Base-by-base conservation (phyloP, 2,113 vertebrate genomes). In the Eulemur rufifrons region DNA sequence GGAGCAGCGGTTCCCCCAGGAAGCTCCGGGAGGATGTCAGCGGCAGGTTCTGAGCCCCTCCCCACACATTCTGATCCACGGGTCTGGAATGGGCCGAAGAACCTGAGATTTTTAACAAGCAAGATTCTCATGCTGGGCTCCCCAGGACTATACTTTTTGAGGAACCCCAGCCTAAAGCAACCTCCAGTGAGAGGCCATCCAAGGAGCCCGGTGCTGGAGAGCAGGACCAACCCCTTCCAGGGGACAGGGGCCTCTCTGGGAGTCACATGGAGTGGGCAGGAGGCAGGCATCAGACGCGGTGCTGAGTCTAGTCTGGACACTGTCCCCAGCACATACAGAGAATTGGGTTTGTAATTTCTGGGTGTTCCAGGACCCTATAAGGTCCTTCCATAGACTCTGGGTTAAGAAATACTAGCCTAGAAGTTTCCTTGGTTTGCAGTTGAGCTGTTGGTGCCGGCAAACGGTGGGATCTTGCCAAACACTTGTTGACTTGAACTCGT, bases 201-300 rank as follows among this genome's bases (percentile, higher is more conserved):
- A 9, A 23, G n/a, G 25, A 47, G 14, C 64, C 59, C n/a, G 39
- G 15, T 32, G 3, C 27, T 50, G 54, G 14, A 66, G 66, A 71
- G 34, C 23, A 27, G 84, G n/a, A 29, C 21, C 27, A 3, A 63
- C 34, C 11, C 45, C 37, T 27, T 13, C 15, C 9, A 2, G 15
- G 13, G 37, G 37, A 27, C 47, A 3, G 32, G 13, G 74, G 13
- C 47, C n/a, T 52, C 61, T 14, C 29, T 2, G 23, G 14, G 32
- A 0, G 13, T 14, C 52, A 8, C 0, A 11, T 29, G 56, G 0
- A 6, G 9, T 27, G 32, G 15, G 7, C 39, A 9, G 39, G 73
- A 83, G 45, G 6, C 64, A 9, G 52, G 6, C 20, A 0, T 3
- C 0, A 2, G 27, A 63, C 27, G 32, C 20, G 8, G 15, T 5